These are phyloP conservation scores for Montipora efflorescens DNA, from an alignment of 64 coral and sea anemone species.

Conservation along the genomic window DNA sequence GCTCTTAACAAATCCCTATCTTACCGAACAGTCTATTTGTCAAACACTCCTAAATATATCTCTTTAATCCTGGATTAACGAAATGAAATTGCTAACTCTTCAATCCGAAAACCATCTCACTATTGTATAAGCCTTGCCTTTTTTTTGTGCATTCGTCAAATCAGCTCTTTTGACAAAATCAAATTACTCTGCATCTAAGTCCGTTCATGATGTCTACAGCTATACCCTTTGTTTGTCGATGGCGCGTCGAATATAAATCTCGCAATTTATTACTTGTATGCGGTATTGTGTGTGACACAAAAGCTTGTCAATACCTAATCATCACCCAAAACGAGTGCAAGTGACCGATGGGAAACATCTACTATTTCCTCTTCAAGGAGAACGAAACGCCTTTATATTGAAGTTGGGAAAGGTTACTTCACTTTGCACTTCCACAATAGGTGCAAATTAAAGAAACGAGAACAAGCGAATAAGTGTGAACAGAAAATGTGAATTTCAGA, in stretches of 20 bases:
- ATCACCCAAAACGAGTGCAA: neutral
- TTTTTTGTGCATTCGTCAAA: neutral
- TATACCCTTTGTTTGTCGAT: constrained; percentile 19
- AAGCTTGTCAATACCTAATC: constrained; percentile 41
- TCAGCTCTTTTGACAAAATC: constrained; percentile 45
- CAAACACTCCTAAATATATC: constrained; percentile 60
- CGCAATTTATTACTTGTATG: constrained; percentile 27
- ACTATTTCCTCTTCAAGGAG: neutral
- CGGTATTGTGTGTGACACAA: constrained; percentile 11
- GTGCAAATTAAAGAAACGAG: neutral
- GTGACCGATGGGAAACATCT: neutral
- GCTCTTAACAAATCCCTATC: constrained; percentile 75
- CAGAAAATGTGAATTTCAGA: constrained; percentile 7
- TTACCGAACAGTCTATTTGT: constrained; percentile 67
- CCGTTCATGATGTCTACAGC: neutral
- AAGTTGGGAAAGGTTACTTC: neutral
- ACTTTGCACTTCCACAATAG: neutral
- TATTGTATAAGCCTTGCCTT: neutral
- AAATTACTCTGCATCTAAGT: neutral
- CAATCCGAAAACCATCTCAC: constrained; percentile 13
- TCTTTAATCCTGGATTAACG: constrained; percentile 72
- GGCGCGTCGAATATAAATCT: constrained; percentile 13
- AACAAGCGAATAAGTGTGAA: neutral
- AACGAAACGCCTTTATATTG: neutral
- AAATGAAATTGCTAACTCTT: constrained; percentile 33